Evolutionary conservation across 2,888 invertebrate genomes (phyloP).

Genomic region (Platycheirus albimanus): DNA sequence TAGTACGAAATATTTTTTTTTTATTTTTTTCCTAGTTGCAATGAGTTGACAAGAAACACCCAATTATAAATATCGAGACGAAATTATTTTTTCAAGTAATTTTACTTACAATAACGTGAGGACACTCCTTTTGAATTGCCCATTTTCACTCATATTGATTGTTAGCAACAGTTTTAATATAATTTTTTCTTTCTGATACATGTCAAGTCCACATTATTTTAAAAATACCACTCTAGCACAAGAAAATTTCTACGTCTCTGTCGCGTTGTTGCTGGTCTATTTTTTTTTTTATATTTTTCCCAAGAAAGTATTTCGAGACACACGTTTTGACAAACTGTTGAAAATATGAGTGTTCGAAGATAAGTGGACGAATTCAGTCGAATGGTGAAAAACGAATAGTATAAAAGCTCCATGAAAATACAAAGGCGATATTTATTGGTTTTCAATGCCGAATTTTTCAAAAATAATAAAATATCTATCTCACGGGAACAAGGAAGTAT

Average conservation of each 20-base stretch:
- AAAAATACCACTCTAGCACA: conserved; percentile 35
- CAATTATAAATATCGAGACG: neutral
- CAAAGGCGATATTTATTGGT: conserved; percentile 35
- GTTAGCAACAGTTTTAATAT: conserved; percentile 15
- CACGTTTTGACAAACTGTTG: conserved; percentile 57
- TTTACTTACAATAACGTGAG: conserved; percentile 59
- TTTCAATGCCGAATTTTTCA: too few species aligned
- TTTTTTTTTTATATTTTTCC: conserved; percentile 36
- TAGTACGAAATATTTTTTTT: neutral
- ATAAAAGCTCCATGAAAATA: conserved; percentile 30
- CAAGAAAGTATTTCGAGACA: conserved; percentile 53
- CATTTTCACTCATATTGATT: conserved; percentile 66
- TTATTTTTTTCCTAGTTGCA: neutral
- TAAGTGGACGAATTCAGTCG: conserved; percentile 61
- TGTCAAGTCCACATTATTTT: conserved; percentile 43
- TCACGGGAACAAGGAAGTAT: too few species aligned
- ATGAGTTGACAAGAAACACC: neutral
- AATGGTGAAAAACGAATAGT: conserved; percentile 2
- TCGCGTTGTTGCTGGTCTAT: conserved; percentile 11
- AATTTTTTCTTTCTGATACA: conserved; percentile 20
- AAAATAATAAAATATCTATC: too few species aligned
- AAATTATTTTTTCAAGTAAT: neutral
- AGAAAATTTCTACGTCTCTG: conserved; percentile 23
- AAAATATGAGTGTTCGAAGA: conserved; percentile 47
- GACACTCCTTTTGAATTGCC: conserved; percentile 49